Evolutionary conservation across 2,797 vertebrate genomes (phyloP), one percentile per base, ranked within the genome.

Genomic region (Pangasius djambal): DNA sequence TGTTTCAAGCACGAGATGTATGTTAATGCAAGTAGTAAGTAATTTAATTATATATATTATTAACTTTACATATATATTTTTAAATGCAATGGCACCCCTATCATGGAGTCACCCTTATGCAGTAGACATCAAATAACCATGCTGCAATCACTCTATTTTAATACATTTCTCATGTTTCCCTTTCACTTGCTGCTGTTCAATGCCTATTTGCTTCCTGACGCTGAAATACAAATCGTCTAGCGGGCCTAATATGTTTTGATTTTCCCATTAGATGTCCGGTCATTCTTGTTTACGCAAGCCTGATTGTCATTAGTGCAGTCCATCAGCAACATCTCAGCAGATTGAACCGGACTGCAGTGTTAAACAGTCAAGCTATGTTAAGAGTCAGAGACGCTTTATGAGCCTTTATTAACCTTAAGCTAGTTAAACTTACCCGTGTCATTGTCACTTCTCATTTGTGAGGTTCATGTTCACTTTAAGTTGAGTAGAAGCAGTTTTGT

Each of bases 181-280:
- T 40, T 18, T 55, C 16, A 44, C 44, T 25, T 48, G 65, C 34
- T 65, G 52, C 37, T 81, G 57, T 75, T 86, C 37, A 84, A 88
- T 92, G 89, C 88, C 93, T 92, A 92, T 94, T 94, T 93, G 92
- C 93, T 92, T 88, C 83, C 90, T 91, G 81, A 91, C 90, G 92
- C 91, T 85, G 90, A 93, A 92, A 83, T 78, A 94, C 90, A 91
- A 94, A 95, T 94, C 87, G 92, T 94, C 94, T 94, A 92, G 89
- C 92, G 92, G 92, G 91, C 90, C 92, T 96, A 95, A 96, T 95
- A 94, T 93, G 93, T 94, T 96, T 95, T 95, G 95, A 96, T 96
- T 96, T 95, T 94, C 92, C 92, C 94, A 96, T 96, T 96, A 95
- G 93, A 91, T 92, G 89, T 90, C 93, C 88, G 94, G 94, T 94